Base-by-base conservation (phyloP, 2,113 vertebrate genomes). In the Brachypodius melanocephalos region DNA sequence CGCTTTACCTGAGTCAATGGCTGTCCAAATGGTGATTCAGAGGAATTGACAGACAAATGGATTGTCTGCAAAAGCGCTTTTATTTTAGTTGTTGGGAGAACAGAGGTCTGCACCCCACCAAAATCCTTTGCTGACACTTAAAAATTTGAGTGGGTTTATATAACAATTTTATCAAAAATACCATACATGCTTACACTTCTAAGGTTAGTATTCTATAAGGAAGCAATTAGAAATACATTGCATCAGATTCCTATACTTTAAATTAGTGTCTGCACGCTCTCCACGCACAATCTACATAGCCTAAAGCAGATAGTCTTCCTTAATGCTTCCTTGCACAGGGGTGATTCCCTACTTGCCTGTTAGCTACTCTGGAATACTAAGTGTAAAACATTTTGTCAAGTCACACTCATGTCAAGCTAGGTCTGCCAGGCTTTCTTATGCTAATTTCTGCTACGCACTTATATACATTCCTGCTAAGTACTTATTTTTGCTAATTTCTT, bases 201-300 rank as follows among this genome's bases (percentile, higher is more conserved):
- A 36, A 36, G 12, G 36, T 51, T 51, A 34, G 45, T 51, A 51
- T 51, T 67, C 2, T 0, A 51, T 31, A 43, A 61, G 12, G 20
- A 61, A 52, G 32, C 0, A 1, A 29, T 36, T 36, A 43, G 46
- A 83, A 61, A 61, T 13, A 20, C 19, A 25, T 61, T 31, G 13
- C 12, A 28, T n/a, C 52, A 40, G 18, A 49, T 49, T 40, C 18
- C 16, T 52, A 2, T 24, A 19, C 12, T 34, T 59, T 34, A 15
- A 19, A 14, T 48, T 22, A 24, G 15, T 34, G 45, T 42, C 34
- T 0, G 0, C 1, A 1, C 5, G 0, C 66, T 51, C 15, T 42
- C 9, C 29, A 49, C 1, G 1, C 4, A 13, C 43, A 22, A 21
- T 42, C 54, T 59, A 15, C 15, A 34, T 7, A 42, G 36, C 24